A percentile compares a stretch with the other conserved stretches of the same genome.
phyloP scores from a whole-genome alignment of 2,797 vertebrate genomes.

The Sebastes ruberrimus region DNA sequence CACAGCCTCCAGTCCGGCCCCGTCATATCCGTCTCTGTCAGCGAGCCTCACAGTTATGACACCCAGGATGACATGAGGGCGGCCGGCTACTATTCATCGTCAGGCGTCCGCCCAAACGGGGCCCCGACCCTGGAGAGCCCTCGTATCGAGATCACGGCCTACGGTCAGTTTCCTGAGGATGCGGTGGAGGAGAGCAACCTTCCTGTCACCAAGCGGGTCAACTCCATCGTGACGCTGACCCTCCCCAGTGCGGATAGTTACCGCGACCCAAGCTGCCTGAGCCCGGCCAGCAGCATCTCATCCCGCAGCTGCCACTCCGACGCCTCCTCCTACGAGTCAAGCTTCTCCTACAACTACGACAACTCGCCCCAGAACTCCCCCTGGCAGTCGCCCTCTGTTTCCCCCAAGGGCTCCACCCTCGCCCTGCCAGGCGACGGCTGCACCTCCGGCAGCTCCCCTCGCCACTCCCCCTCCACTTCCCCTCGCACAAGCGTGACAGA shows the following conservation, averaged over 20 bases:
- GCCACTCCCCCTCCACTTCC: constrained; percentile 89
- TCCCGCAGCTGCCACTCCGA: constrained; percentile 97
- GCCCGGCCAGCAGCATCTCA: constrained; percentile 95
- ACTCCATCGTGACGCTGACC: constrained; percentile 90
- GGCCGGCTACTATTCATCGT: constrained; percentile 84
- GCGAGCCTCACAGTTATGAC: constrained; percentile 85
- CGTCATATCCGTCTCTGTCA: constrained; percentile 83
- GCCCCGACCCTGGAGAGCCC: constrained; percentile 92
- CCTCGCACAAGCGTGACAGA: constrained; percentile 89
- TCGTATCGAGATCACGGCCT: constrained; percentile 96
- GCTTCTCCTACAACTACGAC: constrained; percentile 92
- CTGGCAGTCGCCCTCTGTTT: constrained; percentile 96
- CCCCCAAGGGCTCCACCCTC: constrained; percentile 90
- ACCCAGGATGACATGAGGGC: constrained; percentile 81
- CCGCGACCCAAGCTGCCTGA: constrained; percentile 94
- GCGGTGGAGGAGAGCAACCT: constrained; percentile 83
- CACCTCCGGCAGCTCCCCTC: constrained; percentile 84
- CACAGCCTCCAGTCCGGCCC: constrained; percentile 90
- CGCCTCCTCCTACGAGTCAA: constrained; percentile 94
- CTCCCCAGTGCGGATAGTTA: constrained; percentile 92
- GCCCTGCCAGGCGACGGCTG: constrained; percentile 79
- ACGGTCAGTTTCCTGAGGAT: constrained; percentile 90
- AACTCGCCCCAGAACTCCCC: constrained; percentile 96
- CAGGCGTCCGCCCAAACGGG: constrained; percentile 85
- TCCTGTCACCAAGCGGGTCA: constrained; percentile 83